Percentiles rank a stretch among this genome's conserved stretches.
These are phyloP conservation scores for Pseudocheirus occidentalis DNA, from an alignment of 2,797 vertebrate species.

Conservation along the genomic window DNA sequence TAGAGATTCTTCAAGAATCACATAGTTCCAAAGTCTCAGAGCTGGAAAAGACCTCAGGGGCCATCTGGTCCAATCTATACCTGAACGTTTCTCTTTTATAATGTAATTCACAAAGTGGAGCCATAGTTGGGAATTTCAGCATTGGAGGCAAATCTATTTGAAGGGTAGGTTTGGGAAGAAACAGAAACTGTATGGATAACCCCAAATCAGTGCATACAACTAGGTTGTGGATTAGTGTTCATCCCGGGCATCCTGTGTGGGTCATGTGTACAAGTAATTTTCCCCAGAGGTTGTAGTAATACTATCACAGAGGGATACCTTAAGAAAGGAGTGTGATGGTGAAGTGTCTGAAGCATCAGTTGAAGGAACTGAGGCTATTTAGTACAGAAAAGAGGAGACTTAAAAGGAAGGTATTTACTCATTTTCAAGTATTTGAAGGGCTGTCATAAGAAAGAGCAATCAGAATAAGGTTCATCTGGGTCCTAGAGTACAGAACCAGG, in stretches of 20 bases:
- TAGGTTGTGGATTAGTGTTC: neutral
- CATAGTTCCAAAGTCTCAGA: neutral
- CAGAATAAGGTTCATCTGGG: neutral
- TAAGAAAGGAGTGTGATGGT: neutral
- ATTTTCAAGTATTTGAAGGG: neutral
- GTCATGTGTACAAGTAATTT: neutral
- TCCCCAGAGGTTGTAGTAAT: neutral
- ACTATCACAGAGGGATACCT: neutral
- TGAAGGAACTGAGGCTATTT: neutral
- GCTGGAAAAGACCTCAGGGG: neutral
- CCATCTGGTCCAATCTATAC: neutral
- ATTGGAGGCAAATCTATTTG: neutral
- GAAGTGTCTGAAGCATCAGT: neutral
- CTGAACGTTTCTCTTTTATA: neutral
- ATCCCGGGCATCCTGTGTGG: neutral
- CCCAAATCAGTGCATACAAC: neutral
- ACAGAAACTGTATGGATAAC: neutral
- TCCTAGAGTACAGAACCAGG: neutral
- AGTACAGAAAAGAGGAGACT: neutral
- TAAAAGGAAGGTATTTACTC: neutral
- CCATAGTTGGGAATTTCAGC: neutral
- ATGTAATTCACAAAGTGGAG: neutral
- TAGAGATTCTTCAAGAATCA: neutral
- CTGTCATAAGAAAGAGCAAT: neutral
- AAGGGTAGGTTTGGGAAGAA: neutral